phyloP scores from a whole-genome alignment of 2,888 invertebrate species.

The Chromoteleia sp. region DNA sequence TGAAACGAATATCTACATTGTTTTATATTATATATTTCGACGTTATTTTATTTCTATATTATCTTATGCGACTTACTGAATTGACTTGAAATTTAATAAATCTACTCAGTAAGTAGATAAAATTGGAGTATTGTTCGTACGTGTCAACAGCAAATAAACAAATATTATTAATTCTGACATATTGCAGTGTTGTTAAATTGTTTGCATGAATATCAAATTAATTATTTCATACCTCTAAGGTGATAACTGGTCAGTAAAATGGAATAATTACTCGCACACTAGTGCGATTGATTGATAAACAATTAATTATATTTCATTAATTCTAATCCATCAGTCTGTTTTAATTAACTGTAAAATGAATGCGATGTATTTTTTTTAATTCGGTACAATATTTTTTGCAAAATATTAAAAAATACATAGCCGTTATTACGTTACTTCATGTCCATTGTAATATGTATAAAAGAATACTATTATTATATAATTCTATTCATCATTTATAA shows the following conservation, averaged over 20 bases:
- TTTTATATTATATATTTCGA: no score
- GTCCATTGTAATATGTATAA: not conserved
- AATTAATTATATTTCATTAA: no score
- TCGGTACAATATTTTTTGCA: no score
- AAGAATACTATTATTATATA: constrained; percentile 26
- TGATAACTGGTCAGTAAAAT: not conserved
- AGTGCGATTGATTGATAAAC: no score
- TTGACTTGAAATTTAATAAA: no score
- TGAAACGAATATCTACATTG: no score
- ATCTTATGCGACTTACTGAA: no score
- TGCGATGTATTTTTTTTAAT: no score
- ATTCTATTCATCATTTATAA: constrained; percentile 39
- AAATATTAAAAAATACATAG: not conserved
- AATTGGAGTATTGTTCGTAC: not conserved
- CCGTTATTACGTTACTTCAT: not conserved
- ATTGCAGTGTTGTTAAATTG: constrained; percentile 23
- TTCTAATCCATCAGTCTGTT: no score
- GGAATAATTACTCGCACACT: no score
- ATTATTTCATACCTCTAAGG: constrained; percentile 19
- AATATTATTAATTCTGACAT: constrained; percentile 8
- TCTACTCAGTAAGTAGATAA: constrained; percentile 3
- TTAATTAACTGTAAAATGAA: no score
- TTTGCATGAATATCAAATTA: constrained; percentile 23
- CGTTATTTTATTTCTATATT: no score
- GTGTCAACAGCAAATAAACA: constrained; percentile 13